Base-by-base conservation (phyloP, 2,113 vertebrate genomes). In the Lampris incognitus region DNA sequence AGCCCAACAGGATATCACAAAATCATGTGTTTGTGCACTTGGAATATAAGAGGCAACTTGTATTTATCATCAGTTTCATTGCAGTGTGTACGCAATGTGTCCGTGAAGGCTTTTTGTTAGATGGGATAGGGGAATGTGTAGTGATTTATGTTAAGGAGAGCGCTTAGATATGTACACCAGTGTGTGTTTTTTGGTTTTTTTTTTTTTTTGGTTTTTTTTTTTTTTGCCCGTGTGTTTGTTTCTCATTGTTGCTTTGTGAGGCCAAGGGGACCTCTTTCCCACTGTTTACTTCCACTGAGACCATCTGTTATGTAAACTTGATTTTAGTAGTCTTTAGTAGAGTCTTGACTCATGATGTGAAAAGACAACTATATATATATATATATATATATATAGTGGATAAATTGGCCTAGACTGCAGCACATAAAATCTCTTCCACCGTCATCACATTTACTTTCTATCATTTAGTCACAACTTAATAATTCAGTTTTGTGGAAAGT, bases 401-500 rank as follows among this genome's bases (percentile, higher is more conserved):
- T 49, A 24, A 38, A 40, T 59, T 10, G 24, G 41, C 52, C 54
- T 9, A 6, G 13, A 5, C 9, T 24, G 6, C 58, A 6, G 66
- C 11, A 9, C 6, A 69, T 75, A 84, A 63, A 79, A 78, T 46
- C 46, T 54, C 48, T 44, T 4, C 11, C 41, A 8, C 68, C 78
- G 44, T 69, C 46, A 39, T 56, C 64, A 40, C 44, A 62, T 52
- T 77, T 74, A 82, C 73, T 69, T 60, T 66, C 66, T n/a, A 50
- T 54, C n/a, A 69, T 79, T 82, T 75, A 50, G 51, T 72, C 68
- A 67, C 60, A 36, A 85, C 89, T 89, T 82, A 69, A 70, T 81
- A 85, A 76, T 67, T 72, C n/a, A 78, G 66, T 87, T 87, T 72
- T 68, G 40, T 85, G 87, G 88, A 87, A 92, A 93, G 64, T 79